Percentiles rank a stretch among this genome's conserved stretches.
These are phyloP conservation scores for Hyles euphorbiae DNA, from an alignment of 1,140 invertebrate species.

Conservation along the genomic window DNA sequence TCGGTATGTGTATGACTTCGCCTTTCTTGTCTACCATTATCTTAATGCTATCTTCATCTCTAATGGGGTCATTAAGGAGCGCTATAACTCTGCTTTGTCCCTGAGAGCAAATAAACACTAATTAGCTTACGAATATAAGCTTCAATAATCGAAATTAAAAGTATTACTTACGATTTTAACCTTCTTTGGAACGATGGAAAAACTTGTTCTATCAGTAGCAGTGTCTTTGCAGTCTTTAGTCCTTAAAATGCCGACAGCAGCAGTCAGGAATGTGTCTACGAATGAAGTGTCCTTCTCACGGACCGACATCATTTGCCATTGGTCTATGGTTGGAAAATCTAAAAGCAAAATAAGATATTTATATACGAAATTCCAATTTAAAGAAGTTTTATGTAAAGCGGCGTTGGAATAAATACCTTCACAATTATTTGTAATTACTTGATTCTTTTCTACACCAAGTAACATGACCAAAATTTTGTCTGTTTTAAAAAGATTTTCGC, in stretches of 20 bases:
- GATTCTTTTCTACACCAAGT: conserved; percentile 79
- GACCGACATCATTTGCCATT: conserved; percentile 85
- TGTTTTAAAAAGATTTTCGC: conserved; percentile 79
- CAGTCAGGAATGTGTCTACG: conserved; percentile 86
- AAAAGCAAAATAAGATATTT: conserved; percentile 31
- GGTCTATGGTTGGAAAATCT: conserved; percentile 82
- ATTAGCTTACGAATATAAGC: not conserved
- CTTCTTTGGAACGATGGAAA: conserved; percentile 87
- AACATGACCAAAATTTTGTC: conserved; percentile 87
- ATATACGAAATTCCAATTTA: not conserved
- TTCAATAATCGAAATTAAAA: not conserved
- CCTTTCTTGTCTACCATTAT: conserved; percentile 87
- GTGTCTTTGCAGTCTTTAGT: conserved; percentile 77
- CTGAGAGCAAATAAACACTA: conserved; percentile 53
- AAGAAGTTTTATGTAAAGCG: not conserved
- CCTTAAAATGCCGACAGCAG: conserved; percentile 83
- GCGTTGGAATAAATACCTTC: conserved; percentile 36
- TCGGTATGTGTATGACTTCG: conserved; percentile 83
- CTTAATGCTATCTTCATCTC: conserved; percentile 83
- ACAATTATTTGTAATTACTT: conserved; percentile 49
- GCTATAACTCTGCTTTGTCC: conserved; percentile 89
- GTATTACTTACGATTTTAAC: conserved; percentile 81
- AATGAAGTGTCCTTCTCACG: conserved; percentile 88
- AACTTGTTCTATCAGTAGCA: conserved; percentile 80
- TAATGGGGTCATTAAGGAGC: conserved; percentile 84